Evolutionary conservation across 2,888 invertebrate species (phyloP).

Genomic region (Chloroclystis v-ata): DNA sequence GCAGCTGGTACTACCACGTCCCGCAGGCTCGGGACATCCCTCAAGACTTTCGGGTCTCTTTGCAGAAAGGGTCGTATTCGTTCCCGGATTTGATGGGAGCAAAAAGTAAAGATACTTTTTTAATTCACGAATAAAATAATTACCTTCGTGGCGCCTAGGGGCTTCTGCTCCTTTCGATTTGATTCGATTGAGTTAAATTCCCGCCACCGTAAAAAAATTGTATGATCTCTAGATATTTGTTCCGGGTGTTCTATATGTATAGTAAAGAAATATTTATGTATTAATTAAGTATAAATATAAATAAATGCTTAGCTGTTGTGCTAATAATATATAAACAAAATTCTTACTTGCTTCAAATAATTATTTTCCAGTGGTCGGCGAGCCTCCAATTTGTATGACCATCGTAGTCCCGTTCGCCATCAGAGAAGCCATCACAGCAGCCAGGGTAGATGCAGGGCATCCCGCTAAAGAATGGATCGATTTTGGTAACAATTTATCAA

Average conservation of each 20-base stretch:
- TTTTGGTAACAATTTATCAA: constrained; percentile 78
- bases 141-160: not conserved
- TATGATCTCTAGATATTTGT: too few relatives aligned
- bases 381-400: constrained; percentile 65
- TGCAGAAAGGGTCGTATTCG: constrained; percentile 49
- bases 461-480: constrained; percentile 65
- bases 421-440: constrained; percentile 78
- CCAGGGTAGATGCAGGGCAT: constrained; percentile 76
- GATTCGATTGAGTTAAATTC: too few relatives aligned
- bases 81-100: constrained; percentile 36
- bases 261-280: too few relatives aligned
- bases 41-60: constrained; percentile 77
- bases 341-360: too few relatives aligned
- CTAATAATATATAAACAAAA: too few relatives aligned
- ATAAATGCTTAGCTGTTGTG: too few relatives aligned
- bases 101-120: constrained; percentile 40
- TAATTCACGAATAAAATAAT: too few relatives aligned
- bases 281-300: too few relatives aligned
- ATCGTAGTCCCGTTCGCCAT: constrained; percentile 75
- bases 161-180: too few relatives aligned
- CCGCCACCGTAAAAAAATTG: too few relatives aligned
- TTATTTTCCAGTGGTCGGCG: constrained; percentile 72
- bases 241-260: too few relatives aligned
- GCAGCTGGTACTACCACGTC: constrained; percentile 83
- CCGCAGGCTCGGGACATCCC: constrained; percentile 82